Percentiles rank a stretch among this genome's conserved stretches.
phyloP scores from a whole-genome alignment of 2,888 invertebrate genomes.

The Ommatoiulus sabulosus region DNA sequence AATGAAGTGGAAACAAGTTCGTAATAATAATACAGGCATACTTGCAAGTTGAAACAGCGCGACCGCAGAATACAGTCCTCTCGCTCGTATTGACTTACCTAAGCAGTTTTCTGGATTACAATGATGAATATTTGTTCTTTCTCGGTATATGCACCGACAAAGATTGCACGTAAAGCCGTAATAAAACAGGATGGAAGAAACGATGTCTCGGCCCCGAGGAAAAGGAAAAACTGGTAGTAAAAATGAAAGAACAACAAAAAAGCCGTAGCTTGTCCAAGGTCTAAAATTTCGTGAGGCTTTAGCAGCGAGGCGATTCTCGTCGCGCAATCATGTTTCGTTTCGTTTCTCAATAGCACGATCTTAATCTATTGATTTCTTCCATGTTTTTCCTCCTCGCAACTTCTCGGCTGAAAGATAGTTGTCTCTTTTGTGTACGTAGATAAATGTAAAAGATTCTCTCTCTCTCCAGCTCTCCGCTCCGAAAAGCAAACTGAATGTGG shows the following conservation, averaged over 20 bases:
- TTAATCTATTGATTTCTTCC: slow-evolving; percentile 38
- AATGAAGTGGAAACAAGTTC: no score
- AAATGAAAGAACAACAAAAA: no score
- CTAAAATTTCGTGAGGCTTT: neutral
- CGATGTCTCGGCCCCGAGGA: neutral
- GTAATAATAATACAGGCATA: no score
- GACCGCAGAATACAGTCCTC: no score
- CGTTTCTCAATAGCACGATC: slow-evolving; percentile 37
- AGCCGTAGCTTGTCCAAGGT: neutral
- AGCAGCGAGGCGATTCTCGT: neutral
- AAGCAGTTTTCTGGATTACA: no score
- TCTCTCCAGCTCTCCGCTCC: neutral
- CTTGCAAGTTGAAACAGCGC: no score
- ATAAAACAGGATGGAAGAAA: neutral
- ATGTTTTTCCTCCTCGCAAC: neutral
- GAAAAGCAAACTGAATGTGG: neutral
- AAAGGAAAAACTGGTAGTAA: no score
- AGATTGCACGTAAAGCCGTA: neutral
- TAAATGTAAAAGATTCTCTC: slow-evolving; percentile 1
- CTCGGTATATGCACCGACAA: no score
- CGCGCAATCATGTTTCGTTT: slow-evolving; percentile 30
- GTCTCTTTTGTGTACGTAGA: slow-evolving; percentile 46
- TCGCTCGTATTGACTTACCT: no score
- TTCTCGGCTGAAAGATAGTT: neutral
- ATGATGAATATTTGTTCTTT: no score